Evolutionary conservation across 2,888 invertebrate genomes (phyloP), one percentile per base, ranked within the genome.

Genomic region (Lomographa bimaculata): DNA sequence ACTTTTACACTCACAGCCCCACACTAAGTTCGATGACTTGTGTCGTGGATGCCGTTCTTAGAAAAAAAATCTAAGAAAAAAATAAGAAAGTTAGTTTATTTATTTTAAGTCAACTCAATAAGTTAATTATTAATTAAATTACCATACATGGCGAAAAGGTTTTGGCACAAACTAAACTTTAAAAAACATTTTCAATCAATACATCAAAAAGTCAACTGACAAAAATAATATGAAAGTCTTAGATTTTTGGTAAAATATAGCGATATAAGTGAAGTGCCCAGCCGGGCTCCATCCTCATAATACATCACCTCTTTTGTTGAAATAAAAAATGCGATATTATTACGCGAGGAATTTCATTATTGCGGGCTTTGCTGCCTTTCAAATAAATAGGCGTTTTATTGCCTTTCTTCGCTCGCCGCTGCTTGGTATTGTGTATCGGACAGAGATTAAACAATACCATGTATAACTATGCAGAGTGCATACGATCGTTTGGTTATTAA

Each of bases 361-460:
- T 69, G 29, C 77, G 75, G 65, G 68, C 64, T 73, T 70, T 76
- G 80, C 80, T 82, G 80, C 75, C 79, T 83, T 83, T 83, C 73
- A 72, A 82, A 84, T 81, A 85, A 80, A 85, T 83, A 81, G 78
- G 73, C 75, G 69, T 83, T 84, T 86, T 85, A 85, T 85, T 86
- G 83, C 75, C 71, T 79, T 80, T 71, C 78, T 78, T 75, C 65
- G 69, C 60, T 58, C 60, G 51, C 54, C 64, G 57, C 64, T 62
- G 64, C 69, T 77, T 79, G 65, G 77, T 81, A 79, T 71, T 75
- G 69, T 73, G 64, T 69, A 73, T 68, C 61, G 72, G 71, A 66
- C 65, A 73, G 57, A 66, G 65, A 77, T 75, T 71, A 75, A 65
- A 71, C 43, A 50, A 38, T 61, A 55, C 53, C 12, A 27, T 2